These are phyloP conservation scores for Argopecten irradians DNA, from an alignment of 1,140 invertebrate genomes.

Conservation along the genomic window DNA sequence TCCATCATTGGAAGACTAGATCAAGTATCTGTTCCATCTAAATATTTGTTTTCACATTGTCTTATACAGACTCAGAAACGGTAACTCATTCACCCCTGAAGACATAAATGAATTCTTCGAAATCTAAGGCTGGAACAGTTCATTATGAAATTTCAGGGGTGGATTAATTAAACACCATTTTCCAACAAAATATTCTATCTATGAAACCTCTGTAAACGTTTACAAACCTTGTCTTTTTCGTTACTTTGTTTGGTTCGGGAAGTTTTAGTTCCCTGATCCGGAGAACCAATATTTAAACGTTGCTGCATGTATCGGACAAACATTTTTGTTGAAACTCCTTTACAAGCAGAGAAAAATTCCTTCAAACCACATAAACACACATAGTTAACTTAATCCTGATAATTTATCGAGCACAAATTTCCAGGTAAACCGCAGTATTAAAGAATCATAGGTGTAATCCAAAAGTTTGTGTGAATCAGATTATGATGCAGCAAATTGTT, in stretches of 20 bases:
- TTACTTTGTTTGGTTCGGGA: not conserved
- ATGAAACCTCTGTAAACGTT: not conserved
- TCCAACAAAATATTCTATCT: too few species aligned
- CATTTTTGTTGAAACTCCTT: not conserved
- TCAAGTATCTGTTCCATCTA: too few species aligned
- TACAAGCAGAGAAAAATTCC: not conserved
- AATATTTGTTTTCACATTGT: too few species aligned
- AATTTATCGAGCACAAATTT: not conserved
- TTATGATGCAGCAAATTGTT: constrained; percentile 18
- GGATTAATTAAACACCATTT: too few species aligned
- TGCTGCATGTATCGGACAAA: not conserved
- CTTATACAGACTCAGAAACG: too few species aligned
- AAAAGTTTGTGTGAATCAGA: not conserved
- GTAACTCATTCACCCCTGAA: too few species aligned
- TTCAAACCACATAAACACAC: not conserved
- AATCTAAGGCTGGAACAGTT: too few species aligned
- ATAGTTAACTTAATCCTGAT: not conserved
- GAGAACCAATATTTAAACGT: constrained; percentile 18
- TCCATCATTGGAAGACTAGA: too few species aligned
- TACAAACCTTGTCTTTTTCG: not conserved
- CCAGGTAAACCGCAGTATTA: not conserved
- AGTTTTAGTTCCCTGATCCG: not conserved
- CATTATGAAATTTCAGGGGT: too few species aligned
- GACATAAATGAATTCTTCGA: too few species aligned
- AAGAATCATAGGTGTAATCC: not conserved